Conservation (phyloP, 1,140 invertebrate species). For the Eueides isabella region DNA sequence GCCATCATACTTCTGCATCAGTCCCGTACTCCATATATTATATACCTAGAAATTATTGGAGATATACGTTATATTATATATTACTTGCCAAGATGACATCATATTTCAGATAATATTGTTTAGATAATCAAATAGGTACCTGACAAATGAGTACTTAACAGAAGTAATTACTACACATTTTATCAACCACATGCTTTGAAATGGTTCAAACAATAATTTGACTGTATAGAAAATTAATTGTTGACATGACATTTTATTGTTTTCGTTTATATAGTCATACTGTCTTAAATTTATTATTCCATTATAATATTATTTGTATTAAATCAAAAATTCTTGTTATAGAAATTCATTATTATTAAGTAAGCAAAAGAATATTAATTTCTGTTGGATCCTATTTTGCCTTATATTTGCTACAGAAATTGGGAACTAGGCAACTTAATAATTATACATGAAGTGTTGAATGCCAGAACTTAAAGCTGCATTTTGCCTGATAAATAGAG, state of each 20-base stretch:
- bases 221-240: background rate
- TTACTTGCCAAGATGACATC: constrained; percentile 32
- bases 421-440: no score
- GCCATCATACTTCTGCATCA: constrained; percentile 16
- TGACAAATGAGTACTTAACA: background rate
- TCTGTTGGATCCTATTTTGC: no score
- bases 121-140: constrained; percentile 3
- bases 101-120: constrained; percentile 3
- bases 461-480: no score
- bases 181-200: background rate
- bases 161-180: background rate
- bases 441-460: no score
- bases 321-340: no score
- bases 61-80: constrained; percentile 8
- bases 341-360: no score
- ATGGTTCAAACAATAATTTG: background rate
- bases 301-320: no score
- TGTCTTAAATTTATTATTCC: no score
- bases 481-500: no score
- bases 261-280: no score
- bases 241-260: background rate
- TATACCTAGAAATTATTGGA: constrained; percentile 29
- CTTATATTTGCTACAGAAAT: no score
- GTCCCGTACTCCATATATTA: constrained; percentile 32
- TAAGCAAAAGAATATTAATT: no score